Conservation (phyloP, 92 coral and sea anemone genomes). For the Zoanthus sociatus region DNA sequence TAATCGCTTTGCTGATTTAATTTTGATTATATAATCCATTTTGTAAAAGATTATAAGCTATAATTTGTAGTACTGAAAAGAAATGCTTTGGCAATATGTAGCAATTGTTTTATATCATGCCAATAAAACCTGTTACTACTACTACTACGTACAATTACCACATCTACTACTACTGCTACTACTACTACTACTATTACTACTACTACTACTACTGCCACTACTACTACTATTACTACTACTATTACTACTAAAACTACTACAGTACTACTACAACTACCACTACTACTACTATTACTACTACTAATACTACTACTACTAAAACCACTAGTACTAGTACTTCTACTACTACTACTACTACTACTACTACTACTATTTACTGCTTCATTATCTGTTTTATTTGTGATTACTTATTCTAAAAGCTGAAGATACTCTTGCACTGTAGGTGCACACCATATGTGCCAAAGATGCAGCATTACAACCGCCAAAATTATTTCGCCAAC, state of each 20-base stretch:
- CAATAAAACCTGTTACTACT: too few relatives aligned
- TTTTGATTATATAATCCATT: too few relatives aligned
- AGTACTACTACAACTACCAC: not conserved
- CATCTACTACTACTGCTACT: too few relatives aligned
- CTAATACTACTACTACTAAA: too few relatives aligned
- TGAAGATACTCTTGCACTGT: not conserved
- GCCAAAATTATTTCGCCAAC: constrained; percentile 65
- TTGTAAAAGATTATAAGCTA: too few relatives aligned
- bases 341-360: too few relatives aligned
- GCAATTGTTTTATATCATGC: too few relatives aligned
- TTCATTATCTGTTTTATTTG: not conserved
- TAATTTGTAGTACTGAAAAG: too few relatives aligned
- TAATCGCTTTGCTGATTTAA: too few relatives aligned
- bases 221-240: not conserved
- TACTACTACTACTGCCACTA: not conserved
- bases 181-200: not conserved
- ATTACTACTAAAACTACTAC: not conserved
- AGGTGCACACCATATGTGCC: constrained; percentile 83
- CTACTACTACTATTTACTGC: not conserved
- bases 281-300: not conserved
- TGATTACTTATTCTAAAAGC: not conserved
- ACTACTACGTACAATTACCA: too few relatives aligned
- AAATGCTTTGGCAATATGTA: too few relatives aligned
- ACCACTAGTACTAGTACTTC: too few relatives aligned
- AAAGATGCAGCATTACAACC: constrained; percentile 55